A percentile compares a stretch with the other conserved stretches of the same genome.
These are phyloP conservation scores for Psammodynastes pulverulentus DNA, from an alignment of 2,113 vertebrate genomes.

Conservation along the genomic window DNA sequence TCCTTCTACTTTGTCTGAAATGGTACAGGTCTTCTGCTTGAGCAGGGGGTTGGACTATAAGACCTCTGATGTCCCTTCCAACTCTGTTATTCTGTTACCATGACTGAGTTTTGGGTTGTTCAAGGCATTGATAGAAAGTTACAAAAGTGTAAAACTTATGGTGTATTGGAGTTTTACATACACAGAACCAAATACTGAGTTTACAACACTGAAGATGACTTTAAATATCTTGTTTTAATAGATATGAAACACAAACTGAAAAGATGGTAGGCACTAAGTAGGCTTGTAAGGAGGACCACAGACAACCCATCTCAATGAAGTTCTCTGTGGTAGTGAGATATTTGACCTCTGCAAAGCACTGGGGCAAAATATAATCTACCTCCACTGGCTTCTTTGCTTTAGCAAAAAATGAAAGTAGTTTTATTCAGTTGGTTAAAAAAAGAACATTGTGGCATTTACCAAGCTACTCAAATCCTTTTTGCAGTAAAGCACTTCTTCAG, in stretches of 20 bases:
- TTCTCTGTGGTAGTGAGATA: neutral
- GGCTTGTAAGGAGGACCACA: neutral
- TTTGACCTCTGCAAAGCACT: neutral
- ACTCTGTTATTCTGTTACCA: neutral
- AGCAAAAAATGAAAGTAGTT: neutral
- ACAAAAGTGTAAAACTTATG: neutral
- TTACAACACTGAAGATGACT: neutral
- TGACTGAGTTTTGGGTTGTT: neutral
- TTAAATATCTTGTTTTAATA: neutral
- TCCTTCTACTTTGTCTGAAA: neutral
- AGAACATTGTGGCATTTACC: neutral
- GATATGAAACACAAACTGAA: neutral
- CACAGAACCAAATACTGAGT: neutral
- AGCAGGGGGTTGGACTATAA: neutral
- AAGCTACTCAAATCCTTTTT: neutral
- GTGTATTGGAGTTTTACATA: neutral
- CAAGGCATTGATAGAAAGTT: neutral
- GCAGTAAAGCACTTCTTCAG: neutral
- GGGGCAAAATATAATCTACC: neutral
- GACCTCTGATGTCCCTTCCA: neutral
- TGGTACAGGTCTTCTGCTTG: neutral
- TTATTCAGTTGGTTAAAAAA: neutral
- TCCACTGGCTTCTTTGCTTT: neutral
- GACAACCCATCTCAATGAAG: neutral
- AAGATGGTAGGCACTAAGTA: neutral